Evolutionary conservation across 2,888 invertebrate genomes (phyloP), one percentile per base, ranked within the genome.

Genomic region (Opisthograptis luteolata): DNA sequence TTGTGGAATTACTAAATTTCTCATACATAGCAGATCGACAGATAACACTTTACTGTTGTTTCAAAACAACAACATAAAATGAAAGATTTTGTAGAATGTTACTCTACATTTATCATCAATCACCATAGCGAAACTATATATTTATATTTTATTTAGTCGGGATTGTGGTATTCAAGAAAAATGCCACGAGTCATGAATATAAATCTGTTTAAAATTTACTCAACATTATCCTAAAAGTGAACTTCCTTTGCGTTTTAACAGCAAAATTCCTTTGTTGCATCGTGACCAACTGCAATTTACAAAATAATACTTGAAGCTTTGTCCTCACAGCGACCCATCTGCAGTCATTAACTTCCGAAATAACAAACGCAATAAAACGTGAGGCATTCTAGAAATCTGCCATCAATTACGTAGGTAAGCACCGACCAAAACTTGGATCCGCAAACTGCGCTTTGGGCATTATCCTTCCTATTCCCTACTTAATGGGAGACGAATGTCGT

Each of bases 401-500:
- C 70, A 81, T 87, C 78, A 79, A 81, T 84, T 82, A 79, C 69
- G 72, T 68, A 70, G 63, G 73, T 77, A 62, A 62, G 62, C 46
- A 81, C 70, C 72, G 73, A 73, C 74, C 73, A 70, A 66, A 82
- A 82, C 71, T 81, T 80, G 74, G 75, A 76, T 79, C 79, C 81
- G 79, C 84, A 84, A 84, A 87, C 79, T 83, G 80, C 76, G 78
- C 79, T 80, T 77, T 74, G 65, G 73, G 79, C 70, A 84, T 84
- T 84, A 86, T 83, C 82, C 81, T 72, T 77, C 74, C 79, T 80
- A 82, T 84, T 80, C 76, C 77, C 79, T 78, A 81, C 77, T 85
- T 86, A 87, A 84, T 84, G 84, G 78, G 73, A 81, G 84, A 85
- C 76, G 82, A 83, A 85, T 85, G 82, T 85, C 85, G 85, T 86